Evolutionary conservation across 2,797 vertebrate genomes (phyloP).

Genomic region (Xiphophorus birchmanni): DNA sequence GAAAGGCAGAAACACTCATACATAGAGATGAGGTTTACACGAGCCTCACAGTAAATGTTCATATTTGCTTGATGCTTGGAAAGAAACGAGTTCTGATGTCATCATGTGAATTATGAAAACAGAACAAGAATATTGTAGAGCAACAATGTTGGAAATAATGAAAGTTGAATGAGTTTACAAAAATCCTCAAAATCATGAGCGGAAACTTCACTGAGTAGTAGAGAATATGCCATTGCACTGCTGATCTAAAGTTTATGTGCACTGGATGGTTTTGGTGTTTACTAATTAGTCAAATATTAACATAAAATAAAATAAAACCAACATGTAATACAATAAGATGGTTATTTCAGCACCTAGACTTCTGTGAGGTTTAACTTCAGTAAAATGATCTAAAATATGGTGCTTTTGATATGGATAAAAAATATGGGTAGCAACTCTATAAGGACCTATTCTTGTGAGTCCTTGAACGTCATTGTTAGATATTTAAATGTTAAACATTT

Average conservation of each 20-base stretch:
- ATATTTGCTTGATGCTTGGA: conserved; percentile 11
- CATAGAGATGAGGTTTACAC: conserved; percentile 21
- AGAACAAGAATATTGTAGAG: conserved; percentile 65
- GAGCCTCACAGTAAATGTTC: conserved; percentile 30
- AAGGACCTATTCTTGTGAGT: conserved; percentile 28
- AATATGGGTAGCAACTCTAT: conserved; percentile 24
- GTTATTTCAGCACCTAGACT: conserved; percentile 75
- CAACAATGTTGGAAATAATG: conserved; percentile 51
- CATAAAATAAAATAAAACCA: conserved; percentile 21
- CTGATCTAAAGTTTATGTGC: conserved; percentile 26
- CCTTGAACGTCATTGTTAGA: conserved; percentile 18
- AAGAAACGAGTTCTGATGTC: conserved; percentile 12
- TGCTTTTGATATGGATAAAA: conserved; percentile 12
- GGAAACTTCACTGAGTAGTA: conserved; percentile 28
- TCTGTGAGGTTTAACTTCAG: conserved; percentile 60
- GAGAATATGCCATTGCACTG: conserved; percentile 34
- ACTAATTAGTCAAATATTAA: conserved; percentile 74
- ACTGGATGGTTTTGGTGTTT: conserved; percentile 59
- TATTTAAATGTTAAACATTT: conserved; percentile 9
- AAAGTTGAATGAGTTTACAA: conserved; percentile 28
- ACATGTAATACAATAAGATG: conserved; percentile 33
- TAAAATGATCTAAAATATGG: conserved; percentile 36
- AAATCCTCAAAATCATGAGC: conserved; percentile 22
- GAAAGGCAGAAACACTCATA: conserved; percentile 58
- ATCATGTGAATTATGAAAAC: conserved; percentile 61